Conservation (phyloP, 35 echinoderm and acorn worm species). For the Strongylocentrotus purpuratus region DNA sequence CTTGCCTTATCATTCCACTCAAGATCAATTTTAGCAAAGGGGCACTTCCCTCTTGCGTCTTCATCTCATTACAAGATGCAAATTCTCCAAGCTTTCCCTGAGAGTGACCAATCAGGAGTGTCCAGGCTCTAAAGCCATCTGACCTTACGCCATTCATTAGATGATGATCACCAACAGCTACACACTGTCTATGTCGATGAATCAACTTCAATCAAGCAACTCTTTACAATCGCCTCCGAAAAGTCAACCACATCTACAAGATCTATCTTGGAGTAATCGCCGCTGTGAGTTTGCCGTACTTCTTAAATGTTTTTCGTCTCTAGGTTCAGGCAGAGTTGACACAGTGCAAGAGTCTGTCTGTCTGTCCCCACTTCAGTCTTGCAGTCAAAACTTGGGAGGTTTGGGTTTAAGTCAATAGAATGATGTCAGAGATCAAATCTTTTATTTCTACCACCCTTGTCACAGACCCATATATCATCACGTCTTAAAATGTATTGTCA, state of each 20-base stretch:
- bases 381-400: constrained; percentile 7
- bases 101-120: neutral
- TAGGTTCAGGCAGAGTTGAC: neutral
- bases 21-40: too few relatives aligned
- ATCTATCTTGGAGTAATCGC: too few relatives aligned
- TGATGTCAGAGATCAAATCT: neutral
- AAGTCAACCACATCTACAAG: neutral
- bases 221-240: neutral
- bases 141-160: constrained; percentile 16
- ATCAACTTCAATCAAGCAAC: neutral
- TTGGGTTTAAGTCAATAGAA: neutral
- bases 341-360: neutral
- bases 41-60: neutral
- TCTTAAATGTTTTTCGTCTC: neutral
- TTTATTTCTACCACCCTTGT: constrained; percentile 1
- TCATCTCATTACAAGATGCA: too few relatives aligned
- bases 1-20: too few relatives aligned
- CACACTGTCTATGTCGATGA: neutral
- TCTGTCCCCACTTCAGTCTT: neutral
- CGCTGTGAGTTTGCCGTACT: neutral
- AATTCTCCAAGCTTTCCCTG: neutral
- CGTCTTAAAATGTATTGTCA: neutral
- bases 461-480: neutral
- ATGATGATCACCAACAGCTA: neutral
- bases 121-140: neutral